Evolutionary conservation across 2,797 vertebrate species (phyloP).

Genomic region (Clarias fuscus): DNA sequence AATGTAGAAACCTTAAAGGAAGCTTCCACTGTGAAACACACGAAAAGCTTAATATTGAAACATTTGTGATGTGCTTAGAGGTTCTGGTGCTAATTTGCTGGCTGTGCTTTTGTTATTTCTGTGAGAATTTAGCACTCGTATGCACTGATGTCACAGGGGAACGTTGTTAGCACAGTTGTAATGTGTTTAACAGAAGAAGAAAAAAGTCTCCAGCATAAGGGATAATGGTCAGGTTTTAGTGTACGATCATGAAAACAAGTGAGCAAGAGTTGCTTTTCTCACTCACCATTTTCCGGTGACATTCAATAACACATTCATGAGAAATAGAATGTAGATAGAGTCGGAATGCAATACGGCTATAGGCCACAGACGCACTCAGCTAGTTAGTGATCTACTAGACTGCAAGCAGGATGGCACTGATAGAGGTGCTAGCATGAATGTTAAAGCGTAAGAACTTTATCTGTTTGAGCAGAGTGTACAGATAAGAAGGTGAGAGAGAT

Average conservation of each 20-base stretch:
- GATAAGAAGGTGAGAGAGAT: neutral
- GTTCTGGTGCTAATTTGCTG: neutral
- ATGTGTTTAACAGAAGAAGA: neutral
- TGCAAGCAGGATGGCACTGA: neutral
- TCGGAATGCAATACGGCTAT: neutral
- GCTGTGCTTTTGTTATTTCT: neutral
- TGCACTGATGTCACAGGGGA: neutral
- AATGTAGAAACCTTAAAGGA: slow-evolving; percentile 9
- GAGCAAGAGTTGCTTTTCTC: neutral
- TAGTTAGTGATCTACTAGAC: neutral
- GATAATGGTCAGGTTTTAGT: neutral
- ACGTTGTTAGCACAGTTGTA: neutral
- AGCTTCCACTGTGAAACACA: neutral
- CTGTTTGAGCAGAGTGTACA: neutral
- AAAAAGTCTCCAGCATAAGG: neutral
- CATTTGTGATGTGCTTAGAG: neutral
- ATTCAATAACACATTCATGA: neutral
- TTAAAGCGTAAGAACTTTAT: neutral
- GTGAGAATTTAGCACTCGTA: neutral
- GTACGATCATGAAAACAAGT: neutral
- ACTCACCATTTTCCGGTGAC: neutral
- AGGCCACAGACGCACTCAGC: neutral
- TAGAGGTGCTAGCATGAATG: neutral
- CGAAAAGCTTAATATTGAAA: neutral
- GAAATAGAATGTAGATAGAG: too few relatives aligned